Base-by-base conservation (phyloP, 1,140 invertebrate species). In the Zaprionus nigranus region DNA sequence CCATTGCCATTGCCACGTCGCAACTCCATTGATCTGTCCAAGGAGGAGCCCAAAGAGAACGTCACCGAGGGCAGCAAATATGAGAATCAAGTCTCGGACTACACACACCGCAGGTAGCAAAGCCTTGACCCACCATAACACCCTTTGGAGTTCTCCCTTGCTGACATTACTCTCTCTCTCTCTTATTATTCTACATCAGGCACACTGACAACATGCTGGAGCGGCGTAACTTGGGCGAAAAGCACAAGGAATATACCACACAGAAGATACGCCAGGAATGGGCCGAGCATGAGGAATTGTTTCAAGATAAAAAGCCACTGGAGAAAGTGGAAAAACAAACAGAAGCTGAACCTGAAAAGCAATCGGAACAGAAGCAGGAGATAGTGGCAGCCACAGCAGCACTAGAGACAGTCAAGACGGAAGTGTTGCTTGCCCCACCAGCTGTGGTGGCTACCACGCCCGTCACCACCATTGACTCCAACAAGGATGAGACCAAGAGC, bases 1-100 rank as follows among this genome's bases (percentile, higher is more conserved):
- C 82, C 91, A 17, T 79, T 94, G 75, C 94, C 94, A 1, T 62
- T 90, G 78, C 91, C 94, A 13, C 93, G 94, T 28, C 91, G 94
- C 40, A 95, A 94, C 92, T 95, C 94, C 22, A 93, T 93, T 46
- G 94, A 94, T 72, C 91, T 91, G 56, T 94, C 94, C 67, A 94
- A 94, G 63, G 92, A 93, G 60, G 81, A 81, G 75, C 76, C 82
- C 51, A 91, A 92, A 74, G 81, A 87, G 60, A 72, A 70, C 43
- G 68, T 54, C 30, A 53, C 17, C 7, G 91, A 76, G 53, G 82
- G 85, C 67, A 49, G 54, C 46, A 93, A 92, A 38, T 94, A 94
- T 75, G 94, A 95, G 80, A 95, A 95, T 78, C 94, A 95, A 90
- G 94, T 94, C 30, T 95, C 95, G 11, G 95, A 95, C 77, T 95